Evolutionary conservation across 2,113 vertebrate genomes (phyloP), one percentile per base, ranked within the genome.

Genomic region (Saccopteryx leptura): DNA sequence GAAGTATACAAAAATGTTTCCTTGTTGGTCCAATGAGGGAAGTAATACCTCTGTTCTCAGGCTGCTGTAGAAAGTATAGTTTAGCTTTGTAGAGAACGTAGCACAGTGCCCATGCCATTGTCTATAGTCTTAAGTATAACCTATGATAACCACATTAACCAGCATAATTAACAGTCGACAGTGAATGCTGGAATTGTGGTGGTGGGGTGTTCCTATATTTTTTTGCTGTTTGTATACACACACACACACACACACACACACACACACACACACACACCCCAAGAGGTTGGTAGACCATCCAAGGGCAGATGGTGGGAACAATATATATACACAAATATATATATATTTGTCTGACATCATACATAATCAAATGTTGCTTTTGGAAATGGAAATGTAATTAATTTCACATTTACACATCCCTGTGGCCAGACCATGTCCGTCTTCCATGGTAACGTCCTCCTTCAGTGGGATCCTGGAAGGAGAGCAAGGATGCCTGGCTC

Each of bases 371-470:
- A 68, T 63, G 48, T 46, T 61, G 54, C 15, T 61, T 86, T 84
- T 80, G 50, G 18, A 75, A 86, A 58, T n/a, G 83, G 75, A 93
- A 94, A 50, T 86, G 28, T 1, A 78, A 50, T 46, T 80, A 15
- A 65, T 74, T 56, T 76, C 74, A 33, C 15, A 58, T 61, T 26
- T 26, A 7, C 46, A 72, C 74, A 33, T 31, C 5, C 54, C 52
- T 50, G 26, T 8, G 26, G 14, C 3, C 8, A 13, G 71, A 46
- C 21, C 2, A 1, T 6, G 1, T n/a, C 17, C 2, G 3, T 28
- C 3, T 50, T 9, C 33, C n/a, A 11, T 1, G 1, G 10, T 2
- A 23, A 13, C 1, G 8, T 31, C 48, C 23, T 2, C 0, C 1
- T 21, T 7, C 1, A 15, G 23, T 54, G 8, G 23, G 3, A 48